A percentile compares a stretch with the other conserved stretches of the same genome.
These are phyloP conservation scores for Oxygymnocypris stewartii DNA, from an alignment of 2,113 vertebrate species.

Conservation along the genomic window DNA sequence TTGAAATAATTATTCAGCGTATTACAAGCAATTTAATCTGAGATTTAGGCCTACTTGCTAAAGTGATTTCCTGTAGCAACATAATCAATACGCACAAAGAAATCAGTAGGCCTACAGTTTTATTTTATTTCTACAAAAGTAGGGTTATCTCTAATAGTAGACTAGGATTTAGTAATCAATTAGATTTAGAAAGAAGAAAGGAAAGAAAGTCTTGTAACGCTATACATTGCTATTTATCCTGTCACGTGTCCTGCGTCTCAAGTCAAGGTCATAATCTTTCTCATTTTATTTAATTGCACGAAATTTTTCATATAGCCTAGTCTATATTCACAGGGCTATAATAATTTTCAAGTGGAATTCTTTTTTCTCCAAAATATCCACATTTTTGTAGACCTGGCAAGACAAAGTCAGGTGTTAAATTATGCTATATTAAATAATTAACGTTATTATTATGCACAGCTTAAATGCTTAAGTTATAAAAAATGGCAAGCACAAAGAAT, in stretches of 20 bases:
- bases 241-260: conserved; percentile 55
- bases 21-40: conserved; percentile 59
- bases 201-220: conserved; percentile 21
- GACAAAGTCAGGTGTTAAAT: background rate
- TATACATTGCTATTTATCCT: conserved; percentile 30
- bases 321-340: background rate
- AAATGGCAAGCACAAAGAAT: background rate
- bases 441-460: background rate
- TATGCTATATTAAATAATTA: background rate
- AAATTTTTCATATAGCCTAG: background rate
- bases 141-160: background rate
- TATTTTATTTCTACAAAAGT: background rate
- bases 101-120: background rate
- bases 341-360: background rate
- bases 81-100: conserved; percentile 30
- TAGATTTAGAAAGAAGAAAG: no score
- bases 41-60: background rate
- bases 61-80: background rate
- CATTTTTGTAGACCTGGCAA: background rate
- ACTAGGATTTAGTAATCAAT: background rate
- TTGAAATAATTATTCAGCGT: conserved; percentile 55
- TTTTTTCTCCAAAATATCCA: background rate
- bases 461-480: background rate
- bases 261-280: background rate
- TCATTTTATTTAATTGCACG: background rate